phyloP scores from a whole-genome alignment of 2,888 invertebrate genomes.

The Gastrophysa polygoni region DNA sequence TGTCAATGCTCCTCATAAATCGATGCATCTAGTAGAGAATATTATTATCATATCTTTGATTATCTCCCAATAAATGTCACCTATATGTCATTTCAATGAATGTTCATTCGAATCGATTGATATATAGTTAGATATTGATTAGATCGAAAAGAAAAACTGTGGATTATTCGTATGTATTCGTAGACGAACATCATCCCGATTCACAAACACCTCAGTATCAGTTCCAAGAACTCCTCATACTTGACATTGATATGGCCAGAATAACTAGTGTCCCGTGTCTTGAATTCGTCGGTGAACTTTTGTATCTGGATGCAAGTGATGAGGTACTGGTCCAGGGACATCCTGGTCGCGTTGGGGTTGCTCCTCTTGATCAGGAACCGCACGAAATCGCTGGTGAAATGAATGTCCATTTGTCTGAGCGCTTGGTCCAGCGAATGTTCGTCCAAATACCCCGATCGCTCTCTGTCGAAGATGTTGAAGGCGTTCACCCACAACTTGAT shows the following conservation, averaged over 20 bases:
- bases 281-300: conserved; percentile 54
- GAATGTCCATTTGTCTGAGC: conserved; percentile 49
- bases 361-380: conserved; percentile 48
- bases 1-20: too few relatives aligned
- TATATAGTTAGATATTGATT: too few relatives aligned
- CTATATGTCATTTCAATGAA: too few relatives aligned
- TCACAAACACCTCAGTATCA: conserved; percentile 48
- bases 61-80: too few relatives aligned
- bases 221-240: conserved; percentile 54
- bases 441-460: conserved; percentile 47
- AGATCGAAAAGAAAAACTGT: too few relatives aligned
- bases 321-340: conserved; percentile 54
- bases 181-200: neutral
- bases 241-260: conserved; percentile 51
- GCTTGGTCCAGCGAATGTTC: conserved; percentile 50
- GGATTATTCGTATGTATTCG: neutral
- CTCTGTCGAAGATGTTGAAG: conserved; percentile 50
- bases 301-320: conserved; percentile 57
- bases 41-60: too few relatives aligned
- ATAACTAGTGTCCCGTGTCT: conserved; percentile 49
- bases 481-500: conserved; percentile 53
- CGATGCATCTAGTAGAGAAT: too few relatives aligned
- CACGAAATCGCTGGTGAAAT: conserved; percentile 50
- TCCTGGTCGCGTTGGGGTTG: conserved; percentile 46
- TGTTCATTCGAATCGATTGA: too few relatives aligned